Evolutionary conservation across 2,888 invertebrate species (phyloP).

Genomic region (Buathra laborator): DNA sequence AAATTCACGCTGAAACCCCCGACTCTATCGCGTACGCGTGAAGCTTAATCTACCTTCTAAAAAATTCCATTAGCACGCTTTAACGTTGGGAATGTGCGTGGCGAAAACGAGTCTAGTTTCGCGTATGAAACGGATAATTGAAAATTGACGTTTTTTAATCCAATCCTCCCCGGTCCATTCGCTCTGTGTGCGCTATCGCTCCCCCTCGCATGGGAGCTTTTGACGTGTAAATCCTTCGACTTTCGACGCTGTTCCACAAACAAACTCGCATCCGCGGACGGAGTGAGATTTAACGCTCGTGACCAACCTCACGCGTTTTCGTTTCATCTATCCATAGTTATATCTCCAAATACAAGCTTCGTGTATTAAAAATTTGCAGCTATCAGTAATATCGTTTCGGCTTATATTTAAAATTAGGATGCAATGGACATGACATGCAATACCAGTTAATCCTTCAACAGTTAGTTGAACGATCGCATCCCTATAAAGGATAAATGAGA

Average conservation of each 20-base stretch:
- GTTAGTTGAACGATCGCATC: too few relatives aligned
- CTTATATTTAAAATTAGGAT: too few relatives aligned
- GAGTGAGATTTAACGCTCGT: conserved; percentile 74
- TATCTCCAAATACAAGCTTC: not conserved
- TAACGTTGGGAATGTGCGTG: conserved; percentile 53
- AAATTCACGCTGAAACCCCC: conserved; percentile 58
- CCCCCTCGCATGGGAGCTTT: not conserved
- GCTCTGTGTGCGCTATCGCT: conserved; percentile 31
- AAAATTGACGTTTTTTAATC: conserved; percentile 79
- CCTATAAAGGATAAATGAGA: too few relatives aligned
- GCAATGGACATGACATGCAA: too few relatives aligned
- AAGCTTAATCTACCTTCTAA: conserved; percentile 82
- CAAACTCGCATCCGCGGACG: conserved; percentile 39
- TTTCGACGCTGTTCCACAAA: conserved; percentile 44
- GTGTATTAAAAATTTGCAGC: not conserved
- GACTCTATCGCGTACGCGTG: conserved; percentile 53
- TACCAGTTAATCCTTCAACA: too few relatives aligned
- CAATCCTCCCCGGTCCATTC: conserved; percentile 48
- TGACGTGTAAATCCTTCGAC: conserved; percentile 75
- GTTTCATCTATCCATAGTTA: not conserved
- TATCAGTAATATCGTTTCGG: not conserved
- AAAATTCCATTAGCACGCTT: conserved; percentile 83
- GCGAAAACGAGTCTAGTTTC: conserved; percentile 31
- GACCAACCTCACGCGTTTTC: not conserved
- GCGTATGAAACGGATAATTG: conserved; percentile 76